Base-by-base conservation (phyloP, 2,113 vertebrate species). In the Barbus barbus region DNA sequence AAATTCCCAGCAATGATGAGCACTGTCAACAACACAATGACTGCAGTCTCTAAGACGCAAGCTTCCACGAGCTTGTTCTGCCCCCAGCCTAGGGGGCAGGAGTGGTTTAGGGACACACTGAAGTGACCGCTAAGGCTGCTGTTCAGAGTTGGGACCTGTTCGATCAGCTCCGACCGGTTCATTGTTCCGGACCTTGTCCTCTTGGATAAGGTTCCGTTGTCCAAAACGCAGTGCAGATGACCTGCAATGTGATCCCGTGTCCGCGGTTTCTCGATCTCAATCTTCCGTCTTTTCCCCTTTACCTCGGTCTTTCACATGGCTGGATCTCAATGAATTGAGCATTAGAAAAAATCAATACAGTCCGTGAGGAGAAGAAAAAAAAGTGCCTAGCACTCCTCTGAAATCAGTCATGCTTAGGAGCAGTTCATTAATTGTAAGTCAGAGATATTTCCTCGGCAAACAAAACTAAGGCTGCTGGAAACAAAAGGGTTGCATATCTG, bases 1-100 rank as follows among this genome's bases (percentile, higher is more conserved):
- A 99, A 91, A 90, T 99, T 99, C 63, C 98, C 98, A 41, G 94
- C 94, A 84, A 99, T 99, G 87, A 99, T 99, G 22, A 99, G 94
- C 74, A 96, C 97, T 0, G 98, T 99, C 88, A 99, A 91, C 88
- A 99, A 92, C 82, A 98, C 95, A 72, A 99, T 98, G 67, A 99
- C 92, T 0, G 94, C 93, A 1, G 97, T 98, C 95, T 99, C 98
- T 89, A 99, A 92, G 86, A 99, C 93, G 88, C 98, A 99, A 84
- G 97, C 92, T 83, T 97, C 97, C 85, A 96, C 91, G 24, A 93
- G 93, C 89, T 92, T 94, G 86, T 96, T 96, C 89, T 96, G 93
- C 81, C 96, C 96, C 93, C 97, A 97, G 90, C 98, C 97, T 87
- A 99, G 92, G 44, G 98, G 98, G 91, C 98, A 99, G 78, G 97